phyloP scores from a whole-genome alignment of 2,888 invertebrate species.

The Drosophila pegasa region DNA sequence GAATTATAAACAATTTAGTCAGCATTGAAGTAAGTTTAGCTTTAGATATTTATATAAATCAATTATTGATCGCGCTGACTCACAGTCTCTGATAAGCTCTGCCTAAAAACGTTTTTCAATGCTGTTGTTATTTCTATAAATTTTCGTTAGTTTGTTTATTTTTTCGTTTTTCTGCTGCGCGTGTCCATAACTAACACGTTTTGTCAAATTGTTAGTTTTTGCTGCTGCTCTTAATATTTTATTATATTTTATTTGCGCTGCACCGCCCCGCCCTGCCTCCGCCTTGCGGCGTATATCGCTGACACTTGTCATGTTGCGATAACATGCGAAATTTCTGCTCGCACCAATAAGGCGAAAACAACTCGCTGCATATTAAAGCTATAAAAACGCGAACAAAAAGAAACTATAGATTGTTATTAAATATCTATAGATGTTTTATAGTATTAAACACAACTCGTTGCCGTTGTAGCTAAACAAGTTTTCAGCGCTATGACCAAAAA shows the following conservation, averaged over 20 bases:
- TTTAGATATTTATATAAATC: neutral
- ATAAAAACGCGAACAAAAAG: slow-evolving; percentile 37
- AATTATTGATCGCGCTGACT: slow-evolving; percentile 23
- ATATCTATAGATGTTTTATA: slow-evolving; percentile 29
- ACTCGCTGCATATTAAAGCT: slow-evolving; percentile 59
- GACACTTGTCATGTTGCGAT: slow-evolving; percentile 75
- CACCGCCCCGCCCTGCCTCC: neutral
- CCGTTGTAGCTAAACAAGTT: slow-evolving; percentile 65
- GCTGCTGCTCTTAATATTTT: slow-evolving; percentile 26
- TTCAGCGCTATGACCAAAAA: slow-evolving; percentile 64
- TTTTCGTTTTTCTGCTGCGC: slow-evolving; percentile 6
- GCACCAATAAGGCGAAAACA: slow-evolving; percentile 48
- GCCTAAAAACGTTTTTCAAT: slow-evolving; percentile 28
- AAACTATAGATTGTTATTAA: slow-evolving; percentile 62
- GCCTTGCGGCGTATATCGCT: slow-evolving; percentile 32
- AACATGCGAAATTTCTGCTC: slow-evolving; percentile 73
- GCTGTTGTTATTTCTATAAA: slow-evolving; percentile 15
- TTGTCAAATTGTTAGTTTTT: slow-evolving; percentile 52
- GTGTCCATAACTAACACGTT: slow-evolving; percentile 57
- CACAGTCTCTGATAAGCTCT: slow-evolving; percentile 39
- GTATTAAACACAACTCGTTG: slow-evolving; percentile 42
- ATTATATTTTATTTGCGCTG: neutral
- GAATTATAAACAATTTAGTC: neutral
- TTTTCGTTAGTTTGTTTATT: slow-evolving; percentile 7
- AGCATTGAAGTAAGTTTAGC: slow-evolving; percentile 14